phyloP scores from a whole-genome alignment of 2,113 vertebrate species.

The Nansenia antarctica region DNA sequence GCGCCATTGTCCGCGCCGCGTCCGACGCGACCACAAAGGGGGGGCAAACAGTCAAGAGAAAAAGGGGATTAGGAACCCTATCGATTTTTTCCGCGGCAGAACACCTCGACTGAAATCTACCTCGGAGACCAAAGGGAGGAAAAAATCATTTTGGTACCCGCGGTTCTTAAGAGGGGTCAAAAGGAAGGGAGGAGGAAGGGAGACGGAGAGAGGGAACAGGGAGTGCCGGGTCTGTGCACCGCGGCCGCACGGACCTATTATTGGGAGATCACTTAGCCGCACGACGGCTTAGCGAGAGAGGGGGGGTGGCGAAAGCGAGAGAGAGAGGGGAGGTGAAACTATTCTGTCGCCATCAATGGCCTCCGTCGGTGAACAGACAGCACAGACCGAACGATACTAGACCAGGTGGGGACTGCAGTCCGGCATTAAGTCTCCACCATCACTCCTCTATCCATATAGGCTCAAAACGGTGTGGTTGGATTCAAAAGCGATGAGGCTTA shows the following conservation, averaged over 20 bases:
- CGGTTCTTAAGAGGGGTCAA: slow-evolving; percentile 16
- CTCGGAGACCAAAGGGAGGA: slow-evolving; percentile 28
- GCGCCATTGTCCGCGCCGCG: slow-evolving; percentile 29
- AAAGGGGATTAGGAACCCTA: slow-evolving; percentile 41
- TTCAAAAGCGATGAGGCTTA: too few species aligned
- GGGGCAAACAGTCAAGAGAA: not conserved
- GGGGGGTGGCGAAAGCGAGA: not conserved
- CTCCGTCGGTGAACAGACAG: too few species aligned
- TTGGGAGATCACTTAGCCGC: not conserved
- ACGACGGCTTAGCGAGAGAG: not conserved
- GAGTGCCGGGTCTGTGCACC: not conserved
- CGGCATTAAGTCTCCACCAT: too few species aligned
- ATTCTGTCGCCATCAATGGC: too few species aligned
- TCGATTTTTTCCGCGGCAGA: slow-evolving; percentile 36
- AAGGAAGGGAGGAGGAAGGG: not conserved
- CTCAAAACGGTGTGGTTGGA: too few species aligned
- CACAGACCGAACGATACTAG: too few species aligned
- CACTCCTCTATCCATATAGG: too few species aligned
- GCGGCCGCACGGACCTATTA: not conserved
- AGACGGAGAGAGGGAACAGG: not conserved
- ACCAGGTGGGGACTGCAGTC: too few species aligned
- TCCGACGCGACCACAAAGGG: slow-evolving; percentile 15
- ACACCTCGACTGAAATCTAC: slow-evolving; percentile 26
- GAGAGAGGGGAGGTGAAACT: not conserved
- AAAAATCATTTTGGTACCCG: slow-evolving; percentile 20